phyloP scores from a whole-genome alignment of 2,797 vertebrate genomes.

The Fundulus diaphanus region DNA sequence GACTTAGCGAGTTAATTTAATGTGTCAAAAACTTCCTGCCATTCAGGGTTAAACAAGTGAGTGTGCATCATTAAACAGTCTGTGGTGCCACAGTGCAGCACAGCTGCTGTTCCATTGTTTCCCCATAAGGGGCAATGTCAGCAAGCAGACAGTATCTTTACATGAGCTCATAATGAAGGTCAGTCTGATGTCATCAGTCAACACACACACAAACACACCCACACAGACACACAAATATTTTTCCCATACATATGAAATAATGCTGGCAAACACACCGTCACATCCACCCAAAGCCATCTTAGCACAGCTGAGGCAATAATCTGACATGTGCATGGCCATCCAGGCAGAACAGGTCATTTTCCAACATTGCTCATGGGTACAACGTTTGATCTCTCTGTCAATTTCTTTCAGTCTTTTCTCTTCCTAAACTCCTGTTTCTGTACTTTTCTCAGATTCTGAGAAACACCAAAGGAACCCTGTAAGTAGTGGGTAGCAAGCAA shows the following conservation, averaged over 20 bases:
- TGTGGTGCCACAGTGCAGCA: neutral
- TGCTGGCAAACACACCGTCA: constrained; percentile 24
- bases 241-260: neutral
- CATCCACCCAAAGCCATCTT: constrained; percentile 42
- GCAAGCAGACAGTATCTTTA: constrained; percentile 15
- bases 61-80: neutral
- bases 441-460: neutral
- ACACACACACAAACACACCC: constrained; percentile 12
- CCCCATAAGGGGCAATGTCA: constrained; percentile 37
- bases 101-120: constrained; percentile 30
- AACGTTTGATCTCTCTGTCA: constrained; percentile 52
- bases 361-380: constrained; percentile 52
- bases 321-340: constrained; percentile 52
- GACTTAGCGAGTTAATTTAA: neutral
- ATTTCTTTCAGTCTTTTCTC: neutral
- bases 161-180: constrained; percentile 48
- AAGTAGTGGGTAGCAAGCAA: neutral
- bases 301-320: constrained; percentile 59
- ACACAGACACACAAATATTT: neutral
- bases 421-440: neutral
- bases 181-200: constrained; percentile 17
- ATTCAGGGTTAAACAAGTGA: neutral
- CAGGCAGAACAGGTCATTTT: constrained; percentile 67
- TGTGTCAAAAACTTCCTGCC: neutral
- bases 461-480: neutral